Evolutionary conservation across 2,888 invertebrate genomes (phyloP), one percentile per base, ranked within the genome.

Genomic region (Ormyrus pomaceus): DNA sequence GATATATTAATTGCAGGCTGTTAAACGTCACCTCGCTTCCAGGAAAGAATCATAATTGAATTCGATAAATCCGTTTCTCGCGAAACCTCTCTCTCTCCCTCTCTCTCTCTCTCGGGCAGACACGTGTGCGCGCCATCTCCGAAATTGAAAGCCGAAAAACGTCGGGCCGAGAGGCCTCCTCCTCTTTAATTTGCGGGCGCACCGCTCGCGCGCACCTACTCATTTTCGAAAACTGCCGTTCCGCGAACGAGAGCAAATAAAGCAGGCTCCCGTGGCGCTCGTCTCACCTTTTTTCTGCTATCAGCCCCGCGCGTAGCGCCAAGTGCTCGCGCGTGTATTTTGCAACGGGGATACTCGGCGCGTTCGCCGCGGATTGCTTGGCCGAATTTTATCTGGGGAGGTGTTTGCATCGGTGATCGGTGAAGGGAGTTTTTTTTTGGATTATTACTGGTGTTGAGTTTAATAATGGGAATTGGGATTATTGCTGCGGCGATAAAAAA

Each of bases 121-220:
- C 46, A 48, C 53, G 8, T n/a, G 10, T 45, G 62, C 56, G 10
- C 53, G 53, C 48, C 34, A 48, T 64, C 46, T 64, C 34, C 6
- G 11, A 74, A 74, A 81, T 81, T 70, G 74, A 80, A 77, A 59
- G 10, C 56, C 61, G 46, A 73, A 53, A 74, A 56, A 71, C 51
- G 65, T 66, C 64, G 66, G 53, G 19, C 50, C 55, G 59, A 69
- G 69, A 19, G 19, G 1, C 64, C 62, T 55, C 64, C 68, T 61
- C 65, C 77, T 71, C 81, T 81, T 81, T 81, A 78, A 81, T 81
- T 79, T 81, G 66, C 74, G 71, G 69, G 51, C 77, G 53, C 62
- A 2, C 34, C 34, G 34, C 34, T 34, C n/a, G n/a, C 73, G 59
- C 48, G 71, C 55, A 72, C 77, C 81, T 66, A 58, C 70, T 81